Evolutionary conservation across 92 coral and sea anemone genomes (phyloP), one percentile per base, ranked within the genome.

Genomic region (Epizoanthus ramosus): DNA sequence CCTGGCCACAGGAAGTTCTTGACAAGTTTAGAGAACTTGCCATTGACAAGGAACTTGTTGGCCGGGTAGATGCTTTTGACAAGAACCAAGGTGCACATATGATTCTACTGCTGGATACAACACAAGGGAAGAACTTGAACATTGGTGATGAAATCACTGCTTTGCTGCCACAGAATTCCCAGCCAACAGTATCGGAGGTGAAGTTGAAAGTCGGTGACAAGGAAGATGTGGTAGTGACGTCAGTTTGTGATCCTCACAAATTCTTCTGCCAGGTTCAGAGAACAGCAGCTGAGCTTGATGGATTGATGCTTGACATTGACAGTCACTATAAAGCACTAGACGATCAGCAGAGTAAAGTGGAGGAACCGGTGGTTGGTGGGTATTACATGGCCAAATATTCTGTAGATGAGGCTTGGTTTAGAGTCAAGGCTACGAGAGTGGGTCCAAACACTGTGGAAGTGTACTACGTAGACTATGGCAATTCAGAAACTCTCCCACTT

Each of bases 381-480:
- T 88, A 83, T 37, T 94, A 96, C 68, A 90, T 88, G 15, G 92
- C 95, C 18, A 95, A 87, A 88, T 95, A 89, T 70, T 84, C 94
- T 6, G 85, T 89, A 52, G 98, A 95, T 35, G 90, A 91, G 84
- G 93, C 95, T 8, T 95, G 98, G 98, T 95, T 93, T 71, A 93
- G 98, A 71, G 98, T 95, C 7, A 86, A 77, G 75, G 89, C 91
- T 14, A 67, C 89, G 43, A 39, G 77, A 25, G 90, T 87, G 64
- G 80, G 87, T 57, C 85, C 80, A 0, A 53, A 75, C 60, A 73
- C 79, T 31, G 75, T 94, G 16, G 90, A 89, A 31, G 94, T 94
- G 54, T 74, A 74, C 12, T 94, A 94, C 25, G 33, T 94, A 17
- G 98, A 94, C 83, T 92, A 94, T 71, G 98, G 98, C 8, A 94